These are phyloP conservation scores for Arrhopalites spinosus DNA, from an alignment of 2,888 invertebrate genomes.

Conservation along the genomic window DNA sequence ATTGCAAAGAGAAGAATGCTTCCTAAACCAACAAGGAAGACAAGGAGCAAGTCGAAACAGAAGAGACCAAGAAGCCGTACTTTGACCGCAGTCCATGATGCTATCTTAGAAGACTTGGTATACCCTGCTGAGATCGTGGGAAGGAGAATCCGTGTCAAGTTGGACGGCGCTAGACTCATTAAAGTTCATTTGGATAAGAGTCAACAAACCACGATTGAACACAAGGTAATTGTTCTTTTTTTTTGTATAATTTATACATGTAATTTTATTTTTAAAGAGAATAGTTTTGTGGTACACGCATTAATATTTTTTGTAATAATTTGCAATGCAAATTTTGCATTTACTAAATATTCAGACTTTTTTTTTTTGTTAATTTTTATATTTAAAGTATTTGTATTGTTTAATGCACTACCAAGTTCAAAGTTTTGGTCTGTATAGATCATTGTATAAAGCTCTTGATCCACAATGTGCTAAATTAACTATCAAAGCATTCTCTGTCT, in stretches of 20 bases:
- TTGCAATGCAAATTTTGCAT: too few species aligned
- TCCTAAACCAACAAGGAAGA: conserved; percentile 96
- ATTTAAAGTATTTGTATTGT: too few species aligned
- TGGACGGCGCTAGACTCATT: conserved; percentile 94
- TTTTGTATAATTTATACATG: background rate
- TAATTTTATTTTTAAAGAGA: background rate
- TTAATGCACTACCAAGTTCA: conserved; percentile 53
- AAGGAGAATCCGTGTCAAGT: conserved; percentile 92
- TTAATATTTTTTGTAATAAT: conserved; percentile 6
- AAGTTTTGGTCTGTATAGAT: conserved; percentile 15
- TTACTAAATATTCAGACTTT: too few species aligned
- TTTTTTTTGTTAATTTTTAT: too few species aligned
- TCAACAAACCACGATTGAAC: conserved; percentile 98
- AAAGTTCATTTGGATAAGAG: conserved; percentile 98
- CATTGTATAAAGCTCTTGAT: conserved; percentile 41
- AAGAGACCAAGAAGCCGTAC: conserved; percentile 82
- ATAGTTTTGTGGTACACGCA: background rate
- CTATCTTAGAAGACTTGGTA: conserved; percentile 94
- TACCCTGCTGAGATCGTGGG: conserved; percentile 99
- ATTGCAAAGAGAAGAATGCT: conserved; percentile 97
- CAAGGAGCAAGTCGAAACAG: conserved; percentile 74
- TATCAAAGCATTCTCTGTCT: conserved; percentile 36
- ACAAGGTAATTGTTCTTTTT: conserved; percentile 74
- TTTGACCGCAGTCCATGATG: conserved; percentile 95
- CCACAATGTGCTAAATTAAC: conserved; percentile 47